Evolutionary conservation across 1,140 invertebrate genomes (phyloP).

Genomic region (Camponotus vicinus): DNA sequence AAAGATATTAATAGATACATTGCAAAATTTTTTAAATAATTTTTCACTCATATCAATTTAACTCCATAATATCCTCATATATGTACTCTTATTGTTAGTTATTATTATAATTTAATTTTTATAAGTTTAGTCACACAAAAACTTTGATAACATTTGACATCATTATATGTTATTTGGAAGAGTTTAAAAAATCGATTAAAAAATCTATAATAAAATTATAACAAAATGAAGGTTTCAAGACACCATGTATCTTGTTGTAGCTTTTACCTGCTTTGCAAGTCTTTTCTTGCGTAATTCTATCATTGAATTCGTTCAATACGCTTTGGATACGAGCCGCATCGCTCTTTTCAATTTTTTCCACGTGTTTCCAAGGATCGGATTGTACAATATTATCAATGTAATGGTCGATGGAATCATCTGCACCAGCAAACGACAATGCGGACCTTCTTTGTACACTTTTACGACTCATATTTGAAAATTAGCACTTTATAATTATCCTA

Average conservation of each 20-base stretch:
- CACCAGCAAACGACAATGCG: constrained; percentile 31
- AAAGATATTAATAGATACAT: background rate
- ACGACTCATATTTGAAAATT: constrained; percentile 19
- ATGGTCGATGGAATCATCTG: constrained; percentile 37
- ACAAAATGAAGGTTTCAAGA: background rate
- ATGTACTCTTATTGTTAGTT: background rate
- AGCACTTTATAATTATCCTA: background rate
- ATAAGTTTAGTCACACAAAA: background rate
- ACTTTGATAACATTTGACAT: background rate
- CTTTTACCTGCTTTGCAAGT: constrained; percentile 6
- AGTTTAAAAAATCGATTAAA: background rate
- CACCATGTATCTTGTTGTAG: background rate
- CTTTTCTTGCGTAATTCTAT: background rate
- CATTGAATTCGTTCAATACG: constrained; percentile 35
- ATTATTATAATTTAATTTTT: constrained; percentile 1
- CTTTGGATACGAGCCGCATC: constrained; percentile 18
- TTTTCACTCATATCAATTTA: background rate
- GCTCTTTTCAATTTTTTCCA: constrained; percentile 11
- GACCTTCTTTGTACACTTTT: constrained; percentile 43
- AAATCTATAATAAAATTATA: background rate
- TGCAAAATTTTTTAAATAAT: background rate
- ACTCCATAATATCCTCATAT: background rate
- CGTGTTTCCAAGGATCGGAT: background rate
- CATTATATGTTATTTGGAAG: background rate
- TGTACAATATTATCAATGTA: constrained; percentile 38